Base-by-base conservation (phyloP, 2,113 vertebrate genomes). In the Gorsachius goisagi region DNA sequence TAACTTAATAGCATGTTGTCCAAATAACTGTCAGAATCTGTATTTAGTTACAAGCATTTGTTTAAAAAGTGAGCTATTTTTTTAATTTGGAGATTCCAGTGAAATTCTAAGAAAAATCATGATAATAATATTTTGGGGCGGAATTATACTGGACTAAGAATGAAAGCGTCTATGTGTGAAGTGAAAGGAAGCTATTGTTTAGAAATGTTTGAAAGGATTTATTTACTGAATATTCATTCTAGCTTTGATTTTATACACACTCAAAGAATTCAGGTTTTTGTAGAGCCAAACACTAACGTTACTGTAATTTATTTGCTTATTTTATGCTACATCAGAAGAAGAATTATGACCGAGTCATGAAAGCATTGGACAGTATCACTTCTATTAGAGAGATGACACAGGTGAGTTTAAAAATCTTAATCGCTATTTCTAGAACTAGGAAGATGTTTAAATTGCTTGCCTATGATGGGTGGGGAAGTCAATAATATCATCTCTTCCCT, bases 351-450 rank as follows among this genome's bases (percentile, higher is more conserved):
- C 97, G 99, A 86, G 98, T 99, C 76, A 98, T 99, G 99, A 98
- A 98, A 97, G 99, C 99, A 15, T 89, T 99, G 96, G 99, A 99
- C 92, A 99, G 99, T 95, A 99, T 99, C 95, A 99, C 99, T 95
- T 99, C 99, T 50, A 99, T 99, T 89, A 98, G 99, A 98, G 99
- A 99, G 96, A 99, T 99, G 99, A 99, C 99, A 82, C 99, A 99
- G 97, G 99, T 99, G 95, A 97, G 97, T 87, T 81, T 71, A 82
- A 87, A 90, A 91, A 50, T 41, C 49, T 53, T 74, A 75, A 77
- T 21, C 9, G 6, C 21, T 60, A n/a, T 75, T 93, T 90, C 56
- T 92, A 45, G 33, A 45, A 66, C 37, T n/a, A 53, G 26, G 49
- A 62, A 68, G 52, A 5, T 90, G 26, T 62, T 96, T 78, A 5